Evolutionary conservation across 2,113 vertebrate species (phyloP), one percentile per base, ranked within the genome.

Genomic region (Hassar affinis): DNA sequence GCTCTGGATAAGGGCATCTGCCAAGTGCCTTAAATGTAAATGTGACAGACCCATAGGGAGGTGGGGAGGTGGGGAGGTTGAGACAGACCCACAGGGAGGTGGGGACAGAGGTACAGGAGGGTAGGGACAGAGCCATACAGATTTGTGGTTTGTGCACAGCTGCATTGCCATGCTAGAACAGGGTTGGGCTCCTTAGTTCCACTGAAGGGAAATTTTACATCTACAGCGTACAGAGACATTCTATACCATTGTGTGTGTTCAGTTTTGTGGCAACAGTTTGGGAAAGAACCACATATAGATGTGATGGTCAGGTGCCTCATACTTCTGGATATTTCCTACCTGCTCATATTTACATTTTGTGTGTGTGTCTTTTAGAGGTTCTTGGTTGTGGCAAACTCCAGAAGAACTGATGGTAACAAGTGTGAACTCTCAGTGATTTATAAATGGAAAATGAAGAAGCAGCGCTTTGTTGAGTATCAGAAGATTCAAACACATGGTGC

Each of bases 401-500:
- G 93, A 72, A 90, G 92, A 20, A 88, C 12, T 35, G 22, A 93
- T 1, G 90, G 90, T 17, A 84, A 86, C 22, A 94, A 93, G 0
- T 92, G 90, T 85, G 95, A 97, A 88, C 88, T 93, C 86, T 97
- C 96, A 0, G 93, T 95, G 0, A 95, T 97, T 25, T 97, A 96
- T 90, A 95, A 94, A 75, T 97, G 96, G 96, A 96, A 92, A 88
- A 86, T 3, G 45, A 91, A 92, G 42, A 94, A 93, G 66, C 91
- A 87, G 42, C 94, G 92, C 56, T 99, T 99, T 81, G 0, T 95
- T 1, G 85, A 69, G 0, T 95, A 97, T 89, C 98, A 99, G 92
- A 92, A 91, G 35, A 91, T 99, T 56, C 62, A 87, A 88, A 99
- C 98, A 0, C 94, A 97, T 90, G 92, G 95, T 0, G 98, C 98